Percentiles rank a stretch among this genome's conserved stretches.
Evolutionary conservation across 2,888 invertebrate genomes (phyloP).

Genomic region (Lasius fuliginosus): DNA sequence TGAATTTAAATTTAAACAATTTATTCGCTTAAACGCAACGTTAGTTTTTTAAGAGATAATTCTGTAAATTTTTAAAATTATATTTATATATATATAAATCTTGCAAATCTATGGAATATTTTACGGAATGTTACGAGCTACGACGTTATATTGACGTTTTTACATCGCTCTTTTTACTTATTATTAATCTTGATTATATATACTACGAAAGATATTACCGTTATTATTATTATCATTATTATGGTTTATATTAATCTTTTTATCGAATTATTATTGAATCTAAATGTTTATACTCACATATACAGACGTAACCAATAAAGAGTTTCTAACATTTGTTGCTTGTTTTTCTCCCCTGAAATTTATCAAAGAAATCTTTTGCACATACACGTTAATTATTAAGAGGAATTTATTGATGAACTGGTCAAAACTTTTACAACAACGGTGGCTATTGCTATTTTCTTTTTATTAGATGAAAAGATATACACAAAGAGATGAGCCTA

Average conservation of each 20-base stretch:
- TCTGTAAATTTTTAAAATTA: conserved; percentile 32
- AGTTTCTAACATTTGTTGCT: conserved; percentile 63
- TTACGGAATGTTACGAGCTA: conserved; percentile 78
- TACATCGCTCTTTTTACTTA: conserved; percentile 67
- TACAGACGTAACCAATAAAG: conserved; percentile 53
- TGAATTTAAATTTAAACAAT: not conserved
- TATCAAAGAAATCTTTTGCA: not conserved
- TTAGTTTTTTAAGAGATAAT: conserved; percentile 20
- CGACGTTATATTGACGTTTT: conserved; percentile 74
- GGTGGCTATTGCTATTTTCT: no score
- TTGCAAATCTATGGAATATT: conserved; percentile 62
- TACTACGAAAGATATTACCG: conserved; percentile 44
- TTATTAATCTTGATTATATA: conserved; percentile 62
- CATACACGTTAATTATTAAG: not conserved
- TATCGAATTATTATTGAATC: conserved; percentile 40
- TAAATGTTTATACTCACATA: conserved; percentile 38
- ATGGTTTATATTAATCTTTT: conserved; percentile 57
- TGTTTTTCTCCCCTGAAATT: not conserved
- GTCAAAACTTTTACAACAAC: not conserved
- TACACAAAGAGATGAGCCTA: no score
- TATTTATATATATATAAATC: conserved; percentile 38
- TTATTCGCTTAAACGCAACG: not conserved
- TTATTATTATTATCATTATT: conserved; percentile 33
- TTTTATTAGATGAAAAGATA: no score
- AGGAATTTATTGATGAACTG: not conserved